Evolutionary conservation across 2,113 vertebrate genomes (phyloP).

Genomic region (Malurus cyaneus): DNA sequence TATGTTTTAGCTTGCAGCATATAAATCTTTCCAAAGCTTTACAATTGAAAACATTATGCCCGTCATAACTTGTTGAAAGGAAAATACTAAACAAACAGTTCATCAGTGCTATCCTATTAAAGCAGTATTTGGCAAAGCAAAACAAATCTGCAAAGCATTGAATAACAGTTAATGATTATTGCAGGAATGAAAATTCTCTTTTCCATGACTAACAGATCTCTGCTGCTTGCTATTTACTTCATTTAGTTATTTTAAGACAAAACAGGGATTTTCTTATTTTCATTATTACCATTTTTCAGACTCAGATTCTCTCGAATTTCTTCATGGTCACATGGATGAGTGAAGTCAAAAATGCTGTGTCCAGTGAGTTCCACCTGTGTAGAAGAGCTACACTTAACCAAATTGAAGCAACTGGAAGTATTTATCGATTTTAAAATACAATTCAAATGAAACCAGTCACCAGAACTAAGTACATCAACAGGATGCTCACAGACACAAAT

Average conservation of each 20-base stretch:
- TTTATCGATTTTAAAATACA: neutral
- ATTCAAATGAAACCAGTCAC: neutral
- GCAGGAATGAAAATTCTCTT: neutral
- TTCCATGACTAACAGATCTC: neutral
- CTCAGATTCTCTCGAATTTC: conserved; percentile 90
- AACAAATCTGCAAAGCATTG: neutral
- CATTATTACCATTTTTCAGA: conserved; percentile 79
- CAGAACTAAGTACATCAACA: neutral
- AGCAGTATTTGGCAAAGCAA: neutral
- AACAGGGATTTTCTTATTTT: neutral
- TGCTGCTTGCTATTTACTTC: neutral
- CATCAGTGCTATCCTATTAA: neutral
- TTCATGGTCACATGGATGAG: conserved; percentile 94
- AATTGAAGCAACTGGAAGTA: neutral
- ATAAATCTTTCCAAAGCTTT: neutral
- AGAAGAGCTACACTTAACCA: neutral
- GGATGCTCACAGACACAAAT: neutral
- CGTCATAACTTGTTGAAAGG: neutral
- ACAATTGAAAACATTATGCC: neutral
- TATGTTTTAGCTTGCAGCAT: neutral
- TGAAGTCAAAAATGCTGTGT: conserved; percentile 94
- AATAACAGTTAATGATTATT: neutral
- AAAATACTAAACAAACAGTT: neutral
- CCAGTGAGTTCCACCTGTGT: conserved; percentile 92
- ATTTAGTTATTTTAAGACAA: neutral